Base-by-base conservation (phyloP, 2,888 invertebrate genomes). In the Caenorhabditis virilis region DNA sequence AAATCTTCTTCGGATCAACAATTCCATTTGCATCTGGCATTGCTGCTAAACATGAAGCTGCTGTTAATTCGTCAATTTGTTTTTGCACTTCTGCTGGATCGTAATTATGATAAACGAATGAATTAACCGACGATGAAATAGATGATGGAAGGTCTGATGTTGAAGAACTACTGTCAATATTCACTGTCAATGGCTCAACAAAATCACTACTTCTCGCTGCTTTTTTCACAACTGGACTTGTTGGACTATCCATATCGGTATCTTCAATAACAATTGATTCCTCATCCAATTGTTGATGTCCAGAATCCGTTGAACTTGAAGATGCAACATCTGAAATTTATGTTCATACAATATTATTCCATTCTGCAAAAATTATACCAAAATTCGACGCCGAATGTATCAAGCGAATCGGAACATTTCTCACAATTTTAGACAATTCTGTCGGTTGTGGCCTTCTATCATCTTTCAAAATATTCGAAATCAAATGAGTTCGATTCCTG, bases 131-230 rank as follows among this genome's bases (percentile, higher is more conserved):
- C 11, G 70, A 69, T 39, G 71, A 71, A 18, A 75, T 63, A 11
- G 75, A 75, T 9, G 68, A 68, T 1, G 75, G 71, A 2, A 73
- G 59, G 45, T 73, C 72, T 1, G 72, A 70, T n/a, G 72, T 73
- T 1, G 72, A 64, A 2, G 64, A 64, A 20, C 61, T 45, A 18
- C 38, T 23, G 16, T 69, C 72, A 22, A 64, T 59, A 41, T 69
- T 66, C 15, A 72, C 62, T 1, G 72, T 63, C 22, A 72, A 48
- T 1, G 72, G 72, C 9, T 61, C 41, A 25, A 16, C 15, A 22
- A 23, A 15, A 9, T 18, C 13, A 45, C 35, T 30, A 47, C 43
- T 59, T 48, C 56, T 51, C 9, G 65, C 54, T 5, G 53, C 60
- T 43, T 58, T 60, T 30, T 68, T 69, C 18, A 66, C 58, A 16